Base-by-base conservation (phyloP, 1,140 invertebrate species). In the Platyura marginata region DNA sequence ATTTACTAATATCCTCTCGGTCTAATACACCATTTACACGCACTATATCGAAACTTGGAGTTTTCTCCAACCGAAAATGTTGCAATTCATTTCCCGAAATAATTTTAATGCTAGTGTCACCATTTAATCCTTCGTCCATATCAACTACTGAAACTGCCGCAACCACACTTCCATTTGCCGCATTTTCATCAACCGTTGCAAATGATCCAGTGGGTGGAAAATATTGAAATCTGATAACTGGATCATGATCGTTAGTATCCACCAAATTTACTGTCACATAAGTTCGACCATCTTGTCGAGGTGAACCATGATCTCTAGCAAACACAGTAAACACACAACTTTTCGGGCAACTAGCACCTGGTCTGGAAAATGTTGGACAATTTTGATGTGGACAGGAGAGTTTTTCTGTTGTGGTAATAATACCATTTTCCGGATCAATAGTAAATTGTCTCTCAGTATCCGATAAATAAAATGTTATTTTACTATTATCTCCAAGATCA, bases 221-320 rank as follows among this genome's bases (percentile, higher is more conserved):
- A 59, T 92, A 92, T 8, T 77, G 76, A 56, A 96, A 94, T 45
- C 77, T 78, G 40, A 96, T 93, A 20, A 82, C 71, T 3, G 92
- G 93, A 64, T 90, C 86, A 57, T 96, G 90, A 68, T 95, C 89
- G 63, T 95, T 95, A 2, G 87, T 81, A 59, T 95, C 91, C 23
- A 93, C 67, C 13, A 96, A 66, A 63, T 89, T 93, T 0, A 96
- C 86, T 3, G 87, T 93, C 1, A 97, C 85, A 63, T 95, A 96
- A 18, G 92, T 90, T 33, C 91, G 68, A 3, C 90, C 90, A 55
- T 90, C 83, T 60, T 93, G 86, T 23, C 84, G 63, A 0, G 89
- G 89, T 6, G 77, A 77, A 1, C 91, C 91, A 50, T 93, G 83
- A 66, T 97, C 93, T 39, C 83, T 69, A 10, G 91, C 91, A 55